Base-by-base conservation (phyloP, 2,113 vertebrate genomes). In the Antennarius striatus region DNA sequence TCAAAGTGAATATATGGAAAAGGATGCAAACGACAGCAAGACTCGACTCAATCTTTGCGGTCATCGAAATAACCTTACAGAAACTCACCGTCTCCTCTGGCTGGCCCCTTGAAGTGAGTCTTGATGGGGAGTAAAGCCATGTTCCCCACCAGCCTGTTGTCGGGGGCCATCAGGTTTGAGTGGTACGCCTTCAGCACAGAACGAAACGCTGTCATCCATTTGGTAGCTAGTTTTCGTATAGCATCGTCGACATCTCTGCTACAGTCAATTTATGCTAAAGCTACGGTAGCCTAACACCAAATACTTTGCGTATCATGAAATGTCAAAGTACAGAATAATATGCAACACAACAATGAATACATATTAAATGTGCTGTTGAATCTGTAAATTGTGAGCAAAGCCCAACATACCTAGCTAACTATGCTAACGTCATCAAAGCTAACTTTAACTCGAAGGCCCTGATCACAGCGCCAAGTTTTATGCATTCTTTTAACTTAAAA, bases 61-160 rank as follows among this genome's bases (percentile, higher is more conserved):
- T 16, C 4, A 3, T 13, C 12, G 4, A 22, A 54, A 58, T 0
- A 2, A 32, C 6, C 16, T 1, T 0, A 0, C 3, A 53, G 7
- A 12, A n/a, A n/a, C 79, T 54, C 89, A 99, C 97, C 98, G 84
- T 98, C 96, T 86, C 94, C 93, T 46, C 96, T 92, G 2, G 96
- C 98, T 2, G 98, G 98, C 56, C 98, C 98, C 89, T 99, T 99
- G 84, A 98, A 99, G 84, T 98, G 97, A 63, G 96, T 98, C 81
- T 92, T 95, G 59, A 99, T 91, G 32, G 98, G 97, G 45, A 99
- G 86, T 82, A 99, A 65, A 0, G 98, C 96, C 95, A 99, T 99
- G 70, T 99, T 99, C 52, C 97, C 98, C 81, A 97, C 87, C 51
- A 98, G 65, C 61, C 96, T 96, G 85, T 92, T 96, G 53, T 98